Percentiles rank a stretch among this genome's conserved stretches.
Conservation (phyloP, 92 coral and sea anemone species). For the Zoanthus sansibaricus region DNA sequence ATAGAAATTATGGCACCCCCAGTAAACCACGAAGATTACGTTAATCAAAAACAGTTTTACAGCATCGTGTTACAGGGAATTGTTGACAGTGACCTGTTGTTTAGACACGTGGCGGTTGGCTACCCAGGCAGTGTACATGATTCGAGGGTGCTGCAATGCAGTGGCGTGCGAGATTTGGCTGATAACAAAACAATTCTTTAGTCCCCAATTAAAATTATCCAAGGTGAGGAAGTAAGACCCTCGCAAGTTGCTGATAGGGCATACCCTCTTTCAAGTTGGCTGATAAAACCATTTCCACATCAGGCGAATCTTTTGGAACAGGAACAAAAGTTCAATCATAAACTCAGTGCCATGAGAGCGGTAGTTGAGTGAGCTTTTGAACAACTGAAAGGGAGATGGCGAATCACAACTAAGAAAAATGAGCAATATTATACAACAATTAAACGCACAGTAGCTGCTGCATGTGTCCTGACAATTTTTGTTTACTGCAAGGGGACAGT, state of each 20-base stretch:
- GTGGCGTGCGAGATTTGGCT: too few relatives aligned
- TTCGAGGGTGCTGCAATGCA: too few relatives aligned
- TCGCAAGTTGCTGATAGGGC: slow-evolving; percentile 67
- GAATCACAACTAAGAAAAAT: slow-evolving; percentile 41
- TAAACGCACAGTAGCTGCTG: slow-evolving; percentile 37
- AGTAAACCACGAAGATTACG: slow-evolving; percentile 61
- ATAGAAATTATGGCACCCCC: slow-evolving; percentile 68
- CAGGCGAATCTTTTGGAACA: slow-evolving; percentile 40
- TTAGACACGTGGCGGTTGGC: slow-evolving; percentile 52
- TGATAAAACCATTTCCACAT: slow-evolving; percentile 52
- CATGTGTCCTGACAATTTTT: slow-evolving; percentile 39
- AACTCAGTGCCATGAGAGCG: slow-evolving; percentile 35
- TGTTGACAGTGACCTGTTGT: slow-evolving; percentile 42
- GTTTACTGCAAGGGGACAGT: slow-evolving; percentile 49
- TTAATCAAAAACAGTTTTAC: slow-evolving; percentile 65
- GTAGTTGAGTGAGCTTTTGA: slow-evolving; percentile 51
- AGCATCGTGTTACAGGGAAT: slow-evolving; percentile 62
- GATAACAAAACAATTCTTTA: too few relatives aligned
- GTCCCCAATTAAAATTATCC: too few relatives aligned
- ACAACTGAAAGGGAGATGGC: slow-evolving; percentile 52
- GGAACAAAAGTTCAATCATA: slow-evolving; percentile 36
- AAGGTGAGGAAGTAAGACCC: slow-evolving; percentile 49
- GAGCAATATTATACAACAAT: slow-evolving; percentile 31
- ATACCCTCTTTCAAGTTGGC: slow-evolving; percentile 50
- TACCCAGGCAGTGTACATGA: slow-evolving; percentile 61